Evolutionary conservation across 2,113 vertebrate species (phyloP).

Genomic region (Mixornis gularis): DNA sequence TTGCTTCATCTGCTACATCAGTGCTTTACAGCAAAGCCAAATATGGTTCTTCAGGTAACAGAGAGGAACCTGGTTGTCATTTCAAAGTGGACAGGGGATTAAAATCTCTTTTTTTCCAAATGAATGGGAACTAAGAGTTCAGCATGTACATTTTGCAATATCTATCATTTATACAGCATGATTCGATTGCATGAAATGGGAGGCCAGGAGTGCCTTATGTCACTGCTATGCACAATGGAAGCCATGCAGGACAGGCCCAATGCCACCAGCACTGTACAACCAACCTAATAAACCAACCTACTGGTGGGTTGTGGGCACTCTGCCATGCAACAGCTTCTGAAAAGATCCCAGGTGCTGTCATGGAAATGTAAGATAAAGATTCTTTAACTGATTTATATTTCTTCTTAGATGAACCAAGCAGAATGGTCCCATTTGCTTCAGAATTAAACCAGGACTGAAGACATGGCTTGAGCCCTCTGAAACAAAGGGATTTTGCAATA

Average conservation of each 20-base stretch:
- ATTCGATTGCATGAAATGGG: not conserved
- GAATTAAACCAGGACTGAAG: not conserved
- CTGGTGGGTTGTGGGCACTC: not conserved
- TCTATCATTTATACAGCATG: not conserved
- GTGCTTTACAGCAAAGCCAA: constrained; percentile 46
- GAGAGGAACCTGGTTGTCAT: not conserved
- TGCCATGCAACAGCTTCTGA: not conserved
- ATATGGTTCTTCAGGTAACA: not conserved
- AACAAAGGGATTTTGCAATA: not conserved
- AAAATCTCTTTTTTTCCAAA: not conserved
- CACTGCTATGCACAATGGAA: not conserved
- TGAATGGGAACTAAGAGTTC: not conserved
- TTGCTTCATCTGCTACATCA: constrained; percentile 48
- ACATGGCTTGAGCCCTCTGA: not conserved
- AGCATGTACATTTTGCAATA: not conserved
- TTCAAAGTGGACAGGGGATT: not conserved
- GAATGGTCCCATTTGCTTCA: not conserved
- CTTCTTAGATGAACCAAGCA: not conserved
- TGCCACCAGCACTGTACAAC: no score
- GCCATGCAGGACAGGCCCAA: fast-evolving
- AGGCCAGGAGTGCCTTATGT: not conserved
- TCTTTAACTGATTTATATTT: not conserved
- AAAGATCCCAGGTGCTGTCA: not conserved
- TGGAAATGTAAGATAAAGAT: not conserved
- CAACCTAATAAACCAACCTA: no score